Evolutionary conservation across 2,113 vertebrate species (phyloP).

Genomic region (Sorex fumeus): DNA sequence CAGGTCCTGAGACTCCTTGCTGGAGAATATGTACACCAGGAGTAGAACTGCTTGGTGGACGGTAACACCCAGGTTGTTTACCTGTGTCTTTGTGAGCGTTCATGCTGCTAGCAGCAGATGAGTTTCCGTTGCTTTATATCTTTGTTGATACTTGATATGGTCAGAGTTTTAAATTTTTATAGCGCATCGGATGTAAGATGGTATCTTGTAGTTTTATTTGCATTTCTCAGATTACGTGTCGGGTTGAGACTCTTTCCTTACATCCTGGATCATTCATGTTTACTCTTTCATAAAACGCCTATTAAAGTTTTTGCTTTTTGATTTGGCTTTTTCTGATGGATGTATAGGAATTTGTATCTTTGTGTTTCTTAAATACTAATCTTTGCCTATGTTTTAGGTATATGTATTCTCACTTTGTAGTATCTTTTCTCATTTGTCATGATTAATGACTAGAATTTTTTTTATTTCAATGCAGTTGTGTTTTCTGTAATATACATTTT

Average conservation of each 20-base stretch:
- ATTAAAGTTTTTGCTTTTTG: conserved; percentile 44
- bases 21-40: neutral
- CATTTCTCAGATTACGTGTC: conserved; percentile 77
- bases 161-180: conserved; percentile 73
- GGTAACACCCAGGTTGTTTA: conserved; percentile 33
- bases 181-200: conserved; percentile 59
- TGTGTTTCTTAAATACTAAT: conserved; percentile 45
- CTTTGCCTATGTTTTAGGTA: conserved; percentile 55
- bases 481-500: conserved; percentile 54
- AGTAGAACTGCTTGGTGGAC: conserved; percentile 34
- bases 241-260: conserved; percentile 53
- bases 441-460: conserved; percentile 45
- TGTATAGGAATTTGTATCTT: conserved; percentile 49
- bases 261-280: conserved; percentile 62
- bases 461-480: conserved; percentile 49
- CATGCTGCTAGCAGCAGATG: neutral
- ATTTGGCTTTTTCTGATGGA: conserved; percentile 42
- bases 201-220: conserved; percentile 79
- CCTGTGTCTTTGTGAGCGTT: conserved; percentile 49
- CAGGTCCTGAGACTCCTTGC: conserved; percentile 39
- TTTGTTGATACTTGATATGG: conserved; percentile 59
- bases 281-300: conserved; percentile 66
- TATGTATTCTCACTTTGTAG: conserved; percentile 40
- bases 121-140: conserved; percentile 55
- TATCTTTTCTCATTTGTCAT: conserved; percentile 47